Conservation (phyloP, 2,888 invertebrate genomes). For the Agrochola lychnidis region DNA sequence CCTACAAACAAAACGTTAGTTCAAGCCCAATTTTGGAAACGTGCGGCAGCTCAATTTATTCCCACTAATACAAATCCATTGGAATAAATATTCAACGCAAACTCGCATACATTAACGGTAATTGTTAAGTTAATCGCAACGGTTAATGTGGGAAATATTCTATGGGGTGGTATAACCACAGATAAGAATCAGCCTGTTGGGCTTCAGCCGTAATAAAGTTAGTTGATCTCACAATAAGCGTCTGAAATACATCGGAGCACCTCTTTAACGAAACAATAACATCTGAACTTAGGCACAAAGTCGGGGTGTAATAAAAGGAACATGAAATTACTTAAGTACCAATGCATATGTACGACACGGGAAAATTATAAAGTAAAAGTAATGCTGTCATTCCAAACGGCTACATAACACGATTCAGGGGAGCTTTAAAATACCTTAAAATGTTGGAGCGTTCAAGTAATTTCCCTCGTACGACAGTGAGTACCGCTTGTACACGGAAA, state of each 20-base stretch:
- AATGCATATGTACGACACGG: conserved; percentile 54
- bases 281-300: conserved; percentile 46
- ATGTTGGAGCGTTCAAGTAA: conserved; percentile 75
- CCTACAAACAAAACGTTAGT: conserved; percentile 22
- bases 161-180: conserved; percentile 39
- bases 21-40: conserved; percentile 34
- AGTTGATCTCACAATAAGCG: conserved; percentile 52
- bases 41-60: conserved; percentile 27
- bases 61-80: conserved; percentile 40
- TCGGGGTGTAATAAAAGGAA: conserved; percentile 53
- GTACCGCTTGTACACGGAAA: conserved; percentile 65
- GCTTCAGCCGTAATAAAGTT: conserved; percentile 48
- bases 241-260: conserved; percentile 49
- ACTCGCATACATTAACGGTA: conserved; percentile 55
- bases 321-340: conserved; percentile 52
- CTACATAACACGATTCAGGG: conserved; percentile 75
- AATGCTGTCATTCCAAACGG: conserved; percentile 76
- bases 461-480: conserved; percentile 71
- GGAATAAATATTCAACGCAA: conserved; percentile 52
- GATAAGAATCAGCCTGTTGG: conserved; percentile 55
- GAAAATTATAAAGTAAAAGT: conserved; percentile 75
- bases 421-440: conserved; percentile 78
- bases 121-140: conserved; percentile 58
- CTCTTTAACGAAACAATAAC: conserved; percentile 57
- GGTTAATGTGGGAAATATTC: conserved; percentile 42